phyloP scores from a whole-genome alignment of 1,140 invertebrate genomes.

The Caenorhabditis tropicalis region DNA sequence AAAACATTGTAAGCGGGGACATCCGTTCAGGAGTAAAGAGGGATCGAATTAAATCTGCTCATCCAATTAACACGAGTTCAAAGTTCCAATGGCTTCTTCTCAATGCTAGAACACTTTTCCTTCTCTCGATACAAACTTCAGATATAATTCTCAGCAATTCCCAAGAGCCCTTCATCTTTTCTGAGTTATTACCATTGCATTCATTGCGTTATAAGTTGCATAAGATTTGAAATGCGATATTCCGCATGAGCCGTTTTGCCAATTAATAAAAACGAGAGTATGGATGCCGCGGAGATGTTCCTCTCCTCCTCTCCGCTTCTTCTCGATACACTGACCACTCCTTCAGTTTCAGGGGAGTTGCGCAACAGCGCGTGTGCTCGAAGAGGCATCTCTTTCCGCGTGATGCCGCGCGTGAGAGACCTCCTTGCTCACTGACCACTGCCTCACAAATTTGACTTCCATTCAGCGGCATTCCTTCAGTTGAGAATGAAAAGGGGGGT shows the following conservation, averaged over 20 bases:
- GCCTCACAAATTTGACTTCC: constrained; percentile 11
- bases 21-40: background rate
- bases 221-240: constrained; percentile 37
- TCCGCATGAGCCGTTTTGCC: constrained; percentile 10
- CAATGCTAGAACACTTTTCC: no score
- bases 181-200: constrained; percentile 18
- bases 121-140: background rate
- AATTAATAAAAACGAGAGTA: constrained; percentile 33
- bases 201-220: constrained; percentile 34
- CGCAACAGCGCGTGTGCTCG: background rate
- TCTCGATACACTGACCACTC: background rate
- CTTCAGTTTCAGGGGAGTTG: constrained; percentile 19
- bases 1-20: constrained; percentile 28
- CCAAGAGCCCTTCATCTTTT: background rate
- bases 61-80: no score
- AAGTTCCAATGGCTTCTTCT: background rate
- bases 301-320: background rate
- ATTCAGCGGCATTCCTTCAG: background rate
- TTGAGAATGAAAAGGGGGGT: background rate
- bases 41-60: no score
- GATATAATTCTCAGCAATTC: background rate
- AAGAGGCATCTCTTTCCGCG: background rate
- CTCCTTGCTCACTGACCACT: constrained; percentile 18
- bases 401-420: constrained; percentile 29
- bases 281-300: background rate